Percentiles rank a stretch among this genome's conserved stretches.
phyloP scores from a whole-genome alignment of 2,797 vertebrate genomes.

The Chelon auratus region DNA sequence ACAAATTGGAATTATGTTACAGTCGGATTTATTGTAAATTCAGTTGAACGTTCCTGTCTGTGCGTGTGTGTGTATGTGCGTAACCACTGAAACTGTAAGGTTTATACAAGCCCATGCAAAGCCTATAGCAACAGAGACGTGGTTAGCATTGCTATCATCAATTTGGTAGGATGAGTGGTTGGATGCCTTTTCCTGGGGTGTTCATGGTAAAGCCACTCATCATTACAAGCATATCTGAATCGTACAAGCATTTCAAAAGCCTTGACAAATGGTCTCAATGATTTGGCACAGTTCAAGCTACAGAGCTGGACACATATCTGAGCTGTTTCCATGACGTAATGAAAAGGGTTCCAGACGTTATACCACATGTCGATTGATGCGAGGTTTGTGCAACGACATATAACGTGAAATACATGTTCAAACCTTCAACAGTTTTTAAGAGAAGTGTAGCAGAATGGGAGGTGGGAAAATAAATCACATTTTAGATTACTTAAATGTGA shows the following conservation, averaged over 20 bases:
- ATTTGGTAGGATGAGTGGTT: constrained; percentile 1
- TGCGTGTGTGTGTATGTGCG: constrained; percentile 21
- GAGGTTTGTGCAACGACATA: not conserved
- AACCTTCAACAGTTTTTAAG: not conserved
- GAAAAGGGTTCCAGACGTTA: not conserved
- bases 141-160: constrained; percentile 60
- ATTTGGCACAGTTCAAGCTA: constrained; percentile 57
- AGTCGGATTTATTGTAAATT: constrained; percentile 49
- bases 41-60: constrained; percentile 16
- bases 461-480: not conserved
- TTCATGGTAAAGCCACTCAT: constrained; percentile 3
- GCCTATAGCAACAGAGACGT: constrained; percentile 54
- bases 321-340: constrained; percentile 12
- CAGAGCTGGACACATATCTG: constrained; percentile 16
- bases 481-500: not conserved
- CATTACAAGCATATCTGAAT: constrained; percentile 26
- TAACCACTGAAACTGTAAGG: constrained; percentile 51
- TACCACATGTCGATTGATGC: not conserved
- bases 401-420: constrained; percentile 1
- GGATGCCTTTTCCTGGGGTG: constrained; percentile 9
- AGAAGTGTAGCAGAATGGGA: not conserved
- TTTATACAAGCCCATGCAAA: constrained; percentile 72
- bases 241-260: constrained; percentile 17
- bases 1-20: constrained; percentile 59
- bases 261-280: constrained; percentile 10